phyloP scores from a whole-genome alignment of 2,888 invertebrate genomes.

The Onthophagus sagittarius region DNA sequence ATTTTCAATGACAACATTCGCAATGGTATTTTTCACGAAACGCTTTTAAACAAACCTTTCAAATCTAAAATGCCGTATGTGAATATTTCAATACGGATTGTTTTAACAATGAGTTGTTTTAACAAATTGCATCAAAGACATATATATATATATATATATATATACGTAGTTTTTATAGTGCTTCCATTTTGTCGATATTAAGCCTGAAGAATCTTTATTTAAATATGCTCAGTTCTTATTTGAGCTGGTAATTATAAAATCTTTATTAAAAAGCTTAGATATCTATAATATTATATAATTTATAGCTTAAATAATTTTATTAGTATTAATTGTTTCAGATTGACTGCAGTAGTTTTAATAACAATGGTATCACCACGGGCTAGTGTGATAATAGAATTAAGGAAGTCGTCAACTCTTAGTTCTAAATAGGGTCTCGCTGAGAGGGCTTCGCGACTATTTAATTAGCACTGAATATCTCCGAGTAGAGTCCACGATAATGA shows the following conservation, averaged over 20 bases:
- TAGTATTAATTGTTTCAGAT: not conserved
- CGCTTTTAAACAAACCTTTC: not conserved
- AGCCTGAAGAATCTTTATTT: no score
- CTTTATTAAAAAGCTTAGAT: no score
- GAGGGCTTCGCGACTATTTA: constrained; percentile 1
- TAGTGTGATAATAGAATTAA: constrained; percentile 1
- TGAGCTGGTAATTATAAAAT: no score
- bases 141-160: not conserved
- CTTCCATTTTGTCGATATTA: no score
- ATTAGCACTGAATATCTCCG: constrained; percentile 12
- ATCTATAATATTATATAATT: no score
- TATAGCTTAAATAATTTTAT: no score
- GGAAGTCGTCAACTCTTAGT: not conserved
- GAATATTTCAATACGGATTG: not conserved
- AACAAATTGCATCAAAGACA: not conserved
- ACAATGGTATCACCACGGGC: not conserved
- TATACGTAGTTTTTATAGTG: not conserved
- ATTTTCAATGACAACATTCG: not conserved
- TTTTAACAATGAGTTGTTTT: not conserved
- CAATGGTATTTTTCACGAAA: not conserved
- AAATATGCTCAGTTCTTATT: no score
- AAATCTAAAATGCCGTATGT: not conserved
- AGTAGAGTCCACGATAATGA: constrained; percentile 7
- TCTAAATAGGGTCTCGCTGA: constrained; percentile 1
- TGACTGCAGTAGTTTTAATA: not conserved